Conservation (phyloP, 1,140 invertebrate genomes). For the Littorina saxatilis region DNA sequence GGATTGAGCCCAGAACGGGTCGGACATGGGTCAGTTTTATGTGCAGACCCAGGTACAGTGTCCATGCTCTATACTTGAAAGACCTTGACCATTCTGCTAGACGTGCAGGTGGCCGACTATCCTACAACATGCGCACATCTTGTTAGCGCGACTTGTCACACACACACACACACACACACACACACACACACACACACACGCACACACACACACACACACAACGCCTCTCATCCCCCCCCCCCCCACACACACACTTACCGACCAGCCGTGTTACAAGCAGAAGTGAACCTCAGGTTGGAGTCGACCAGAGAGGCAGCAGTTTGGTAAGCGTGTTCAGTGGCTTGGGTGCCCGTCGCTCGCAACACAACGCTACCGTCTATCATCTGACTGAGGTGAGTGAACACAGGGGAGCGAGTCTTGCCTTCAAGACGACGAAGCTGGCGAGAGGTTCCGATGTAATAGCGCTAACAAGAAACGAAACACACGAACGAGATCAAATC, state of each 20-base stretch:
- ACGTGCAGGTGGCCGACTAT: no score
- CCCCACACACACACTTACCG: conserved; percentile 54
- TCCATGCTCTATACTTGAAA: no score
- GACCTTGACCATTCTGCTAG: no score
- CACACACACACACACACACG: no score
- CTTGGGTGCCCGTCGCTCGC: conserved; percentile 76
- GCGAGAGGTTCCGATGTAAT: conserved; percentile 78
- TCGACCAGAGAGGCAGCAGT: conserved; percentile 75
- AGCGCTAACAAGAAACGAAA: conserved; percentile 63
- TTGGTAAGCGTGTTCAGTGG: conserved; percentile 76
- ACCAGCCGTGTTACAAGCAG: conserved; percentile 61
- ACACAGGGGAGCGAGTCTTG: conserved; percentile 77
- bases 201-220: no score
- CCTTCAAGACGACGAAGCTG: conserved; percentile 78
- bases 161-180: neutral
- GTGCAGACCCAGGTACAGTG: no score
- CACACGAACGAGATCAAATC: no score
- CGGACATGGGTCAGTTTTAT: no score
- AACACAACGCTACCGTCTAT: conserved; percentile 79
- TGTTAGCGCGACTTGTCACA: no score
- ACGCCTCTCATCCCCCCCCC: no score
- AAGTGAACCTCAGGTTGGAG: conserved; percentile 71
- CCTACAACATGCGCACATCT: no score
- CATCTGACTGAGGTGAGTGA: conserved; percentile 77
- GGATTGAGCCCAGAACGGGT: no score